Evolutionary conservation across 2,797 vertebrate species (phyloP).

Genomic region (Enoplosus armatus): DNA sequence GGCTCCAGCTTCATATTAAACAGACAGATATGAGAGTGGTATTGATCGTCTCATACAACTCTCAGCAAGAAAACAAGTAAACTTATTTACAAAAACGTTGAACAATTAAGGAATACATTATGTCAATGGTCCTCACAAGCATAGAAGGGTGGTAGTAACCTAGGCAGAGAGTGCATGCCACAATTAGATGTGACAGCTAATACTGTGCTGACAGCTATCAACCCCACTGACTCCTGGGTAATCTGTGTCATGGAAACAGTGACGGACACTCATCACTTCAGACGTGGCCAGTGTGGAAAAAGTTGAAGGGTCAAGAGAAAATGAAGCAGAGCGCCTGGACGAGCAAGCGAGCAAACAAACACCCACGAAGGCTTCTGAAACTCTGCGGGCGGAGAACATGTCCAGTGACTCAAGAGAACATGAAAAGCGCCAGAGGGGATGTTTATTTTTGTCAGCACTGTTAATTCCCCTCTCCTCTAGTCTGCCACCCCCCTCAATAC

Average conservation of each 20-base stretch:
- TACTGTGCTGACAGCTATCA: slow-evolving; percentile 43
- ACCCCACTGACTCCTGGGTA: slow-evolving; percentile 60
- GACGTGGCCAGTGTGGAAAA: slow-evolving; percentile 64
- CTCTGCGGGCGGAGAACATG: slow-evolving; percentile 52
- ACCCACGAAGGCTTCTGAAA: slow-evolving; percentile 37
- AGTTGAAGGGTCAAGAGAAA: slow-evolving; percentile 59
- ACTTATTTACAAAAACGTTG: background rate
- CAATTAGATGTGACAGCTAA: slow-evolving; percentile 74
- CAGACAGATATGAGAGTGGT: background rate
- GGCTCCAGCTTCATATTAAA: background rate
- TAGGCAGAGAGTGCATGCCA: slow-evolving; percentile 32
- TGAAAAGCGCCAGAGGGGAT: slow-evolving; percentile 61
- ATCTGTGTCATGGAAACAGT: slow-evolving; percentile 63
- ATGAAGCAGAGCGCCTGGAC: slow-evolving; percentile 8
- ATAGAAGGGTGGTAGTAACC: slow-evolving; percentile 28
- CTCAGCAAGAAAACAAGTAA: background rate
- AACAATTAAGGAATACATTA: background rate
- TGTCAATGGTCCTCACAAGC: background rate
- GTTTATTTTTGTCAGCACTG: slow-evolving; percentile 64
- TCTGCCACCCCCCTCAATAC: slow-evolving; percentile 43
- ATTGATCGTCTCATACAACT: background rate
- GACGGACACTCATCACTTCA: slow-evolving; percentile 69
- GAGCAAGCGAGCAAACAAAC: slow-evolving; percentile 42
- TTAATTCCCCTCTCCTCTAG: slow-evolving; percentile 46
- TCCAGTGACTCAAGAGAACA: slow-evolving; percentile 62